Evolutionary conservation across 2,888 invertebrate species (phyloP), one percentile per base, ranked within the genome.

Genomic region (Zaprionus bogoriensis): DNA sequence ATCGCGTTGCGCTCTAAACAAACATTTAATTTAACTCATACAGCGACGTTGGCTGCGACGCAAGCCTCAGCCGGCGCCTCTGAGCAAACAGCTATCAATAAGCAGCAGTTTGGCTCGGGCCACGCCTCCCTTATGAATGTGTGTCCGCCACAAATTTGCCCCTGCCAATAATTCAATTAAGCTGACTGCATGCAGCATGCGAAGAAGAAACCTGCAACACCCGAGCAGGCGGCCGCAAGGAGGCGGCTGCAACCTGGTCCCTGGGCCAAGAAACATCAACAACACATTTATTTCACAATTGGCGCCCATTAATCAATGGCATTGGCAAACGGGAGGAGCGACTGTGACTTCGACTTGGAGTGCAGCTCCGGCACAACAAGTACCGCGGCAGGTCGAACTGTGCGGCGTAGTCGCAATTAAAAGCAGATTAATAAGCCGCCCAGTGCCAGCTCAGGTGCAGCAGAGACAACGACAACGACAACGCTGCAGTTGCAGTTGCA

Each of bases 401-500:
- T 55, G 32, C 17, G 27, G 70, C 65, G 67, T 80, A 77, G 74
- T 70, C 74, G 78, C 87, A 89, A 89, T 89, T 89, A 89, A 88
- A 89, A 78, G 76, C 82, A 88, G 83, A 89, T 89, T 89, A 89
- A 89, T 89, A 89, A 86, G 83, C 76, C 77, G 81, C 77, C 73
- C 78, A 76, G 71, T 74, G 64, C 54, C 45, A 28, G 53, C 36
- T 66, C 71, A 62, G 63, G 63, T 70, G 74, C 60, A 39, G 38
- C 38, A 39, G 51, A 44, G 65, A 54, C 70, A 69, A 68, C 67
- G n/a, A n/a, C n/a, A n/a, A n/a, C n/a, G n/a, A n/a, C n/a, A n/a
- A n/a, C n/a, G n/a, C n/a, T n/a, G n/a, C n/a, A n/a, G n/a, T n/a
- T n/a, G n/a, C n/a, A n/a, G n/a, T n/a, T n/a, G n/a, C n/a, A n/a